Percentiles rank a stretch among this genome's conserved stretches.
phyloP scores from a whole-genome alignment of 2,113 vertebrate species.

The Gavialis gangeticus region DNA sequence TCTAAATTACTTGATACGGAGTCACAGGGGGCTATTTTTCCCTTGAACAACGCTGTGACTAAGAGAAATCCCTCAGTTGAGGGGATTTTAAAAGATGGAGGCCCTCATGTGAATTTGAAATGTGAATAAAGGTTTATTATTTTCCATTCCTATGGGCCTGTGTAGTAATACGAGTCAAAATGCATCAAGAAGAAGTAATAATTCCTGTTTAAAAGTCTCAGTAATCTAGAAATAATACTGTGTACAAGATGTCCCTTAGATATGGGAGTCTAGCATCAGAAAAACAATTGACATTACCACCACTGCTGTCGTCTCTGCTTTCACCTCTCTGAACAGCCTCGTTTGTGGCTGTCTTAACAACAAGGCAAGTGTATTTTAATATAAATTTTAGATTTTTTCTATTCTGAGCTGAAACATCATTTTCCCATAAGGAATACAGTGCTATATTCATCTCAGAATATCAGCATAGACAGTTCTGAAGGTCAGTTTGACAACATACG shows the following conservation, averaged over 20 bases:
- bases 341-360: neutral
- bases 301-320: neutral
- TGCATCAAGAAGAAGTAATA: neutral
- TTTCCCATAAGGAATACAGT: neutral
- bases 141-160: neutral
- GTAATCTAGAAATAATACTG: neutral
- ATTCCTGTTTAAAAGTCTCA: neutral
- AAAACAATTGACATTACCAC: neutral
- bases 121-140: neutral
- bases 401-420: neutral
- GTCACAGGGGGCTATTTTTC: neutral
- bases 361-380: neutral
- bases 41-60: slow-evolving; percentile 1
- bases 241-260: neutral
- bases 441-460: neutral
- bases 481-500: neutral
- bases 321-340: neutral
- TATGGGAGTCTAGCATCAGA: neutral
- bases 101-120: neutral
- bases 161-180: rapidly evolving
- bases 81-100: slow-evolving; percentile 50
- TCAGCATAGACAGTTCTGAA: neutral
- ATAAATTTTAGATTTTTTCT: neutral
- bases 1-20: neutral
- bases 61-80: neutral